Evolutionary conservation across 2,888 invertebrate genomes (phyloP).

Genomic region (Lottia gigantea): DNA sequence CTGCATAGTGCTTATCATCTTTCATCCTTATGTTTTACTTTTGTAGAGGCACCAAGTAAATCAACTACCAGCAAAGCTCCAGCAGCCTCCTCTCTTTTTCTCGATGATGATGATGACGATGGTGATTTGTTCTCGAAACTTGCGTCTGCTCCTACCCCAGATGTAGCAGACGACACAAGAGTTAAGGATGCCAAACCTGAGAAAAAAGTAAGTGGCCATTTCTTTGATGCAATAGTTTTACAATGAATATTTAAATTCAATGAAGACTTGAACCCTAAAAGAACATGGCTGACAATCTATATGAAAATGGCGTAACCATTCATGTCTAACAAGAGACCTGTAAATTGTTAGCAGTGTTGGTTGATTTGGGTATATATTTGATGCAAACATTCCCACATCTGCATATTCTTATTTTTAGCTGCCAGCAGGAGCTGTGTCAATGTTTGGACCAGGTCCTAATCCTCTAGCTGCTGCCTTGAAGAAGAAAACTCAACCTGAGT

Average conservation of each 20-base stretch:
- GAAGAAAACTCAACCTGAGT: slow-evolving; percentile 38
- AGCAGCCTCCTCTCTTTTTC: slow-evolving; percentile 25
- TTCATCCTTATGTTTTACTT: neutral
- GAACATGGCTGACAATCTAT: no score
- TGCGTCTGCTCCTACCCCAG: slow-evolving; percentile 11
- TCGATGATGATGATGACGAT: slow-evolving; percentile 37
- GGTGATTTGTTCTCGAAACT: slow-evolving; percentile 29
- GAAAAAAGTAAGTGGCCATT: slow-evolving; percentile 28
- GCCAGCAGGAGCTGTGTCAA: slow-evolving; percentile 63
- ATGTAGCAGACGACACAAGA: slow-evolving; percentile 22
- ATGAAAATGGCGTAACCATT: no score
- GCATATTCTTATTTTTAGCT: slow-evolving; percentile 44
- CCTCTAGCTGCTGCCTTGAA: slow-evolving; percentile 56
- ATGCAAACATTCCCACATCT: no score
- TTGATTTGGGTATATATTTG: no score
- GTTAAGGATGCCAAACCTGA: slow-evolving; percentile 25
- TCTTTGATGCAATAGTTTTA: no score
- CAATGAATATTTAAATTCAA: no score
- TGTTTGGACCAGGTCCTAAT: slow-evolving; percentile 61
- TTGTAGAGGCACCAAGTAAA: slow-evolving; percentile 8
- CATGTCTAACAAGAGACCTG: no score
- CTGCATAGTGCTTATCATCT: neutral
- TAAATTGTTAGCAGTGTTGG: no score
- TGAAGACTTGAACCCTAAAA: no score
- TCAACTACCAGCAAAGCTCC: neutral